A percentile compares a stretch with the other conserved stretches of the same genome.
Conservation (phyloP, 2,888 invertebrate genomes). For the Drosophila emarginata region DNA sequence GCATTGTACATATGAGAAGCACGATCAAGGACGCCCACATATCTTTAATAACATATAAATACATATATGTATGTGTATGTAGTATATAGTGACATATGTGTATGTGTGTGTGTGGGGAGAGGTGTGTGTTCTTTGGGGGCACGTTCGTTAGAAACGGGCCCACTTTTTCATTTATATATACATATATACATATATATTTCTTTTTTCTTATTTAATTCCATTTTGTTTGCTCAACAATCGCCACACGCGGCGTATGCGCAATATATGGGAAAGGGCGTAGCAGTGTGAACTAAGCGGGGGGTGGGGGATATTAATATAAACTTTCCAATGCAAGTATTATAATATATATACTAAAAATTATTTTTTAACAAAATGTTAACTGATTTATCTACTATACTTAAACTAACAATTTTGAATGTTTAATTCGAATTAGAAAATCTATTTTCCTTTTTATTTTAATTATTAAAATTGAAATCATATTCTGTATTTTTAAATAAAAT, state of each 20-base stretch:
- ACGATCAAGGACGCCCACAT: constrained; percentile 39
- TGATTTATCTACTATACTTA: too few species aligned
- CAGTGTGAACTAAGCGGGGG: not conserved
- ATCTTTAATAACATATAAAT: not conserved
- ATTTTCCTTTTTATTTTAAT: too few species aligned
- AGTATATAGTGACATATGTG: too few species aligned
- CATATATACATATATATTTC: too few species aligned
- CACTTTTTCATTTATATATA: constrained; percentile 48
- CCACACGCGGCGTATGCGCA: constrained; percentile 57
- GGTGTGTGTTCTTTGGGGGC: constrained; percentile 53
- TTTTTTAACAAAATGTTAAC: too few species aligned
- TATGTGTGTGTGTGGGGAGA: constrained; percentile 15
- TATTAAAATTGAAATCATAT: too few species aligned
- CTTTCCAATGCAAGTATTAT: too few species aligned
- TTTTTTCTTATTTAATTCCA: constrained; percentile 19
- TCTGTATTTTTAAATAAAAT: too few species aligned
- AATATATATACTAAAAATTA: too few species aligned
- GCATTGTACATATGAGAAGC: constrained; percentile 12
- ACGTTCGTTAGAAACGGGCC: constrained; percentile 57
- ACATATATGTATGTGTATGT: not conserved
- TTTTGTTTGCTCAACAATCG: constrained; percentile 18
- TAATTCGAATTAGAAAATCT: too few species aligned
- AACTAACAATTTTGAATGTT: too few species aligned
- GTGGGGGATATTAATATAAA: too few species aligned
- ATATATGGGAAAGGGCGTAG: constrained; percentile 25